Conservation (phyloP, 2,113 vertebrate genomes). For the Triplophysa rosa region DNA sequence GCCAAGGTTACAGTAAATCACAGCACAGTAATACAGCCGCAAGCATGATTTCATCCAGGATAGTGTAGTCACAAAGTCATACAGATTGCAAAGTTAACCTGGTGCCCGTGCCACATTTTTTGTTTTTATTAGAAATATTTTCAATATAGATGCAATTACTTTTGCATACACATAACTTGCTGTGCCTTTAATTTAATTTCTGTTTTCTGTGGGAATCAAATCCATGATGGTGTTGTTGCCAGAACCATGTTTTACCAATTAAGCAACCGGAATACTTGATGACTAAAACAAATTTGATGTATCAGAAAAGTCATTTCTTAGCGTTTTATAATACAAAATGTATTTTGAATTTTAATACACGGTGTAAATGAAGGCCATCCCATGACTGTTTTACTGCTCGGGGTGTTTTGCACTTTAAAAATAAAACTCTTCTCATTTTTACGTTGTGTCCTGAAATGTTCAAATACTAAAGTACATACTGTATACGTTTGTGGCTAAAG, state of each 20-base stretch:
- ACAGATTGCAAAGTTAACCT: not conserved
- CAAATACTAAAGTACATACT: not conserved
- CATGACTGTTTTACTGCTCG: not conserved
- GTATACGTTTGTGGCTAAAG: constrained; percentile 10
- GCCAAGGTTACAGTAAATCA: constrained; percentile 49
- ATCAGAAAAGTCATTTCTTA: no score
- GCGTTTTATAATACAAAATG: no score
- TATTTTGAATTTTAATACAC: no score
- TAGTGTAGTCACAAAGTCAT: constrained; percentile 33
- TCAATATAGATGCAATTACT: no score
- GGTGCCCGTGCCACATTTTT: not conserved
- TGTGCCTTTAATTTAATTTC: no score
- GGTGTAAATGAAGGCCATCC: not conserved
- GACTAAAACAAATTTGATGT: no score
- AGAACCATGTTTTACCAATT: no score
- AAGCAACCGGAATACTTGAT: no score
- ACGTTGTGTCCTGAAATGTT: not conserved
- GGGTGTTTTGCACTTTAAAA: not conserved
- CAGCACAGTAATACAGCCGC: constrained; percentile 23
- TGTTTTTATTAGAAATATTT: no score
- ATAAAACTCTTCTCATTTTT: not conserved
- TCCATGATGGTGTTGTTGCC: no score
- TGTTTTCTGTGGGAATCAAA: no score
- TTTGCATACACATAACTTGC: no score
- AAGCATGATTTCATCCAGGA: constrained; percentile 63